phyloP scores from a whole-genome alignment of 2,888 invertebrate genomes.

The Rhamphomyia laevipes region DNA sequence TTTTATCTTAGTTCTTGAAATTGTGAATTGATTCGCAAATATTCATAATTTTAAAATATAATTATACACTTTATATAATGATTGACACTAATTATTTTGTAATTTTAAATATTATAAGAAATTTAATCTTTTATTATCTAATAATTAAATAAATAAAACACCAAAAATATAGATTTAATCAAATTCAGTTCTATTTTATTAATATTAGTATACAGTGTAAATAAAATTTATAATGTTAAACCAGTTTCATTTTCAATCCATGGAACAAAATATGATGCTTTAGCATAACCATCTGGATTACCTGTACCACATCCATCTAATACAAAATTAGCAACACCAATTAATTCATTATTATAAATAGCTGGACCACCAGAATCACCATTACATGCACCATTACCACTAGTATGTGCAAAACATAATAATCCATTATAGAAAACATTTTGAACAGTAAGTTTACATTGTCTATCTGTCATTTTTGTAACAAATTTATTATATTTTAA shows the following conservation, averaged over 20 bases:
- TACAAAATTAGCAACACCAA: conserved; percentile 28
- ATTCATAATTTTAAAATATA: no score
- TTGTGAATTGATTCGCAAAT: no score
- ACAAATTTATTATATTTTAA: conserved; percentile 22
- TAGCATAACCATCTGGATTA: conserved; percentile 26
- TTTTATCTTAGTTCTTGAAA: no score
- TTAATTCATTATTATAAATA: conserved; percentile 21
- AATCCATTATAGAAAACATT: background rate
- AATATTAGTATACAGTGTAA: no score
- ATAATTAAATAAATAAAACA: no score
- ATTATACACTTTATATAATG: no score
- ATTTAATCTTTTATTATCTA: no score
- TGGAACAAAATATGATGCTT: conserved; percentile 19
- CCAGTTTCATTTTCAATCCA: conserved; percentile 21
- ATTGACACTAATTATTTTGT: no score
- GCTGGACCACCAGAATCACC: conserved; percentile 31
- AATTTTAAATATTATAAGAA: no score
- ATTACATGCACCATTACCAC: conserved; percentile 24
- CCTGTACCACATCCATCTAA: conserved; percentile 21
- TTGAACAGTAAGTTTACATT: background rate
- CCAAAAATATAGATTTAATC: no score
- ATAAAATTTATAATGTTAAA: conserved; percentile 9
- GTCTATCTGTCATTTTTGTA: conserved; percentile 11
- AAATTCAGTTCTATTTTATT: no score
- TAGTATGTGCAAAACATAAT: conserved; percentile 21